phyloP scores from a whole-genome alignment of 92 coral and sea anemone species.

The Heliopora coerulea region DNA sequence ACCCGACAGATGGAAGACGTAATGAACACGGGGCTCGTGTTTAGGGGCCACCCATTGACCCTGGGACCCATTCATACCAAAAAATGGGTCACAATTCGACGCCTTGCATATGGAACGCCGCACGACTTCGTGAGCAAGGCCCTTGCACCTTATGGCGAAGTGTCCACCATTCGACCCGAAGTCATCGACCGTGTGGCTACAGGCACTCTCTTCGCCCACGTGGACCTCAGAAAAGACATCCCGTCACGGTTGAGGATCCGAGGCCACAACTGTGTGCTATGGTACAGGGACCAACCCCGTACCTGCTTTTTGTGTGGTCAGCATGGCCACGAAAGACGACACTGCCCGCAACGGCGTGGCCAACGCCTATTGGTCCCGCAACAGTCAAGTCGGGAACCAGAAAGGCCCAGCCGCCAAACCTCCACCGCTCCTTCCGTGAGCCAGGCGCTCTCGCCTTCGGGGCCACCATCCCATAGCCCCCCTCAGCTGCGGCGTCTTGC shows the following conservation, averaged over 20 bases:
- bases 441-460: no score
- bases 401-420: no score
- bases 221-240: constrained; percentile 11
- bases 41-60: no score
- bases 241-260: constrained; percentile 11
- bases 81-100: background rate
- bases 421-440: no score
- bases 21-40: no score
- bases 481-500: no score
- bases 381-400: no score
- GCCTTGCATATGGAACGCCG: background rate
- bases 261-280: constrained; percentile 13
- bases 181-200: background rate
- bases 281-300: background rate
- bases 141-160: background rate
- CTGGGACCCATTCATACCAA: no score
- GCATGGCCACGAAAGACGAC: constrained; percentile 5
- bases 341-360: constrained; percentile 17
- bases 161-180: background rate
- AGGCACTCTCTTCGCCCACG: constrained; percentile 7
- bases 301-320: constrained; percentile 18
- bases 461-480: no score
- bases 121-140: background rate
- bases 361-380: no score
- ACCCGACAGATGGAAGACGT: no score